Base-by-base conservation (phyloP, 2,888 invertebrate genomes). In the Nomada hirtipes region DNA sequence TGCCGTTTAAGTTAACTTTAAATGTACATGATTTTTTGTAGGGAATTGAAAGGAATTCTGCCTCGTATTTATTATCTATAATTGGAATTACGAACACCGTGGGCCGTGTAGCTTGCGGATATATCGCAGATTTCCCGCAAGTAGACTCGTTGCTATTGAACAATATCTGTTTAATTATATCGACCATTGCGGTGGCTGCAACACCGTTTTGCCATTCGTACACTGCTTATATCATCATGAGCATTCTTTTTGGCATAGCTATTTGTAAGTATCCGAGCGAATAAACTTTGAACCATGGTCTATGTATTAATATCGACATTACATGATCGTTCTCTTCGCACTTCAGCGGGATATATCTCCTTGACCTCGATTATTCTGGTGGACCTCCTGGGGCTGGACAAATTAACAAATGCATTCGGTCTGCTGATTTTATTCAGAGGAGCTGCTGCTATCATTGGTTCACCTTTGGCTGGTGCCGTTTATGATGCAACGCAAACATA, bases 341-440 rank as follows among this genome's bases (percentile, higher is more conserved):
- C 86, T 88, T 82, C 95, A 98, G 98, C 99, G 84, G 99, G 99
- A 83, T 99, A 98, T 95, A 99, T 99, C 92, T 99, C 99, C 13
- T 95, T 99, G 79, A 99, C 99, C 59, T 99, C 99, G 67, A 99
- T 99, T 92, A 98, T 99, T 92, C 95, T 99, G 83, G 99, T 99
- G 88, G 99, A 99, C 94, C 95, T 99, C 53, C 95, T 99, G 65
- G 99, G 99, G 1, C 95, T 99, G 92, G 99, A 99, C 93, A 98
- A 98, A 93, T 95, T 99, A 88, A 99, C 99, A 64, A 99, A 98
- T 94, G 99, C 99, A 64, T 99, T 99, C 94, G 99, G 99, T 15
- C 95, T 99, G 84, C 95, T 99, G 75, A 98, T 99, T 90, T 94
- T 99, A 88, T 98, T 98, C 95, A 97, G 99, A 92, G 99, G 99